Conservation (phyloP, 2,797 vertebrate genomes). For the Gadopsis marmoratus region DNA sequence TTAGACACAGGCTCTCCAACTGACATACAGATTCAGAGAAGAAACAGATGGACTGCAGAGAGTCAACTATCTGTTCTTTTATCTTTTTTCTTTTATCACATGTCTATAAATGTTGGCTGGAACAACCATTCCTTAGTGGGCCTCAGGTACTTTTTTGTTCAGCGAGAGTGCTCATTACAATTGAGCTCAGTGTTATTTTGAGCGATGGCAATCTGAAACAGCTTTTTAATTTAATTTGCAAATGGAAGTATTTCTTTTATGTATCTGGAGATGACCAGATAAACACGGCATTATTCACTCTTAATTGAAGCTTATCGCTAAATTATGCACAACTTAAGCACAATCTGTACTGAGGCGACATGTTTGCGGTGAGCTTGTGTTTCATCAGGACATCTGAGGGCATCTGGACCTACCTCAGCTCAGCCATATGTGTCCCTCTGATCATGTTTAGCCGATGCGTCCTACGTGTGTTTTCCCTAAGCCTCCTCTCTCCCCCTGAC, state of each 20-base stretch:
- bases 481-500: slow-evolving; percentile 73
- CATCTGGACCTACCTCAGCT: slow-evolving; percentile 78
- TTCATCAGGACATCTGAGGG: slow-evolving; percentile 68
- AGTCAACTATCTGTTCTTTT: slow-evolving; percentile 75
- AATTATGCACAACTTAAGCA: slow-evolving; percentile 34
- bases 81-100: slow-evolving; percentile 72
- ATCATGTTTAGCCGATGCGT: slow-evolving; percentile 79
- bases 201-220: slow-evolving; percentile 50
- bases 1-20: slow-evolving; percentile 59
- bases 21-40: slow-evolving; percentile 71
- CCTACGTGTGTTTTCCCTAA: slow-evolving; percentile 79
- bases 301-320: slow-evolving; percentile 45
- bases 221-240: slow-evolving; percentile 53
- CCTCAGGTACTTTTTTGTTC: slow-evolving; percentile 76
- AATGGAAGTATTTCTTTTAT: slow-evolving; percentile 13
- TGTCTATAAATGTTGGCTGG: slow-evolving; percentile 76
- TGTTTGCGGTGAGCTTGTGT: slow-evolving; percentile 71
- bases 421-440: slow-evolving; percentile 75
- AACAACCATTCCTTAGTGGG: slow-evolving; percentile 71
- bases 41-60: slow-evolving; percentile 65
- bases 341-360: slow-evolving; percentile 45
- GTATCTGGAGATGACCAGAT: slow-evolving; percentile 39
- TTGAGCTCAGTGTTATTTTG: slow-evolving; percentile 69
- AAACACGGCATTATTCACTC: slow-evolving; percentile 34
- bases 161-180: slow-evolving; percentile 62